Base-by-base conservation (phyloP, 2,888 invertebrate species). In the Crepidodera aurea region DNA sequence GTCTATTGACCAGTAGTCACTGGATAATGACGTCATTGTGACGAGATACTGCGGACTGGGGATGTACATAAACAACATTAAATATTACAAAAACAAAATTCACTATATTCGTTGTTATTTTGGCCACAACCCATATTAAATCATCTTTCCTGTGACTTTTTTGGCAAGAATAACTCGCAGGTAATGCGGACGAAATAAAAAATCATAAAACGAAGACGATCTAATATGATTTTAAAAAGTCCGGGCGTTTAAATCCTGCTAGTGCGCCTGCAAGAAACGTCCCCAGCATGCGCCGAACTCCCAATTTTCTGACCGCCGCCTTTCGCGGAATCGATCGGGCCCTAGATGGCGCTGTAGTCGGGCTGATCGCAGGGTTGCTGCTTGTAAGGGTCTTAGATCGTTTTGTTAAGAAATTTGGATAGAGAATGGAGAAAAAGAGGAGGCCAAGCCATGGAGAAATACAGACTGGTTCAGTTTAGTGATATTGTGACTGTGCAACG, bases 391-490 rank as follows among this genome's bases (percentile, higher is more conserved):
- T 78, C 76, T 77, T 73, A 76, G 78, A 74, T 72, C 71, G 75
- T 75, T 71, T 73, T 39, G 40, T 75, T 70, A 74, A 71, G 73
- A 71, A 77, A 75, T 76, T 75, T 74, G 69, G 77, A 73, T 69
- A 71, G 72, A 78, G 79, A 75, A 80, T 80, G 80, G 78, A 76
- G 72, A 77, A 76, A 76, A 78, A 77, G 72, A 74, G 78, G 72
- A 74, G 77, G 78, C 71, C 75, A 69, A 74, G 73, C 63, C 67
- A 72, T 75, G 73, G 72, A 72, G 73, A 73, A 77, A 76, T 77
- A 50, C 32, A 54, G 42, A 44, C 62, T 42, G 53, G 40, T 39
- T 72, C 69, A 72, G 72, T 74, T 66, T 75, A 75, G 77, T 77
- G 76, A 66, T 42, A 65, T 65, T 69, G 75, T 76, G 75, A 69